Evolutionary conservation across 2,797 vertebrate species (phyloP), one percentile per base, ranked within the genome.

Genomic region (Masticophis lateralis): DNA sequence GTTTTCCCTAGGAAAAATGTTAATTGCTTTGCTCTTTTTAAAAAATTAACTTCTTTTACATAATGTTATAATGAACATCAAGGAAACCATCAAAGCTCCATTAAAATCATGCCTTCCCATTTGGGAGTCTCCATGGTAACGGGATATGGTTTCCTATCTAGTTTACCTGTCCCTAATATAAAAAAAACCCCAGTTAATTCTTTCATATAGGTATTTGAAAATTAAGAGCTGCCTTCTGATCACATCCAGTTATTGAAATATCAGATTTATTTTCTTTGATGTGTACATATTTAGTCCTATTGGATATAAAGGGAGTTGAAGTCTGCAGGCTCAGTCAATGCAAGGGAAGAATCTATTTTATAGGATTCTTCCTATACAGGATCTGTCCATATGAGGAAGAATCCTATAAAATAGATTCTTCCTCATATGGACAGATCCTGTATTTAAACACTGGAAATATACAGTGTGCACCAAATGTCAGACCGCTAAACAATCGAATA

Each of bases 101-200:
- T 95, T 96, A 95, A 87, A 90, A 66, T 88, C 5, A n/a, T 93
- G 91, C 95, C 96, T 97, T 97, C 95, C 92, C 95, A 93, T 95
- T 95, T 94, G 4, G 14, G 95, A 0, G 93, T 98, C 86, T 86
- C 96, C 97, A 97, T 96, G 96, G 97, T 95, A 97, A 98, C 97
- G 2, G 51, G 92, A 94, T 96, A 86, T 93, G 94, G 66, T 96
- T 95, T 91, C 93, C 93, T 95, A 93, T 69, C 93, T 94, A 1
- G 94, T 97, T 96, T 94, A 93, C 95, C 63, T 91, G 53, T 66
- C 87, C 87, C 90, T 93, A 37, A 59, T 57, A 56, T 92, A 18
- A 55, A 83, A 9, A 27, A 60, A 69, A 63, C 3, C n/a, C 14
- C 18, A 20, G 91, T 87, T 95, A 95, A 92, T 93, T 93, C 93